Conservation (phyloP, 2,888 invertebrate genomes). For the Lepidochrysops patricia region DNA sequence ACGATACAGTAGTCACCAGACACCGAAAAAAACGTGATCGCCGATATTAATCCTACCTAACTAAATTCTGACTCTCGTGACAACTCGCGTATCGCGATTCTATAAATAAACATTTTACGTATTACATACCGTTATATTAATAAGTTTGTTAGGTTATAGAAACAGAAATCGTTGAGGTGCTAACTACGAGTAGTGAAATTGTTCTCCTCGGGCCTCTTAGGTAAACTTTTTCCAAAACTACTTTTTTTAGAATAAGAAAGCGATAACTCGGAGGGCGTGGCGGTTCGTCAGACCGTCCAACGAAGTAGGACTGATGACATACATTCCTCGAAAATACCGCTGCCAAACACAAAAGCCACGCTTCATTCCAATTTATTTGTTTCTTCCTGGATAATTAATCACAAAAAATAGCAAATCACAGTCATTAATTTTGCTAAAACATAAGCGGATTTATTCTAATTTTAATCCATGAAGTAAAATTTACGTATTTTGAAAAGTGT, state of each 20-base stretch:
- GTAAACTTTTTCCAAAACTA: slow-evolving; percentile 21
- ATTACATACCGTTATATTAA: slow-evolving; percentile 9
- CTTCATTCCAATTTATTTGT: slow-evolving; percentile 7
- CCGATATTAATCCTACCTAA: not conserved
- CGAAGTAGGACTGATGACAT: slow-evolving; percentile 30
- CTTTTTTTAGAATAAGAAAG: slow-evolving; percentile 40
- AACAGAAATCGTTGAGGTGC: slow-evolving; percentile 4
- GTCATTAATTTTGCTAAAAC: not conserved
- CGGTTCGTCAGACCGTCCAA: slow-evolving; percentile 30
- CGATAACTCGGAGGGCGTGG: slow-evolving; percentile 37
- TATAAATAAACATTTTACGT: slow-evolving; percentile 9
- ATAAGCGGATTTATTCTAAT: not conserved
- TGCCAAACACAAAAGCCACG: slow-evolving; percentile 23
- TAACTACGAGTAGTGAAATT: slow-evolving; percentile 7
- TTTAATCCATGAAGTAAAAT: too few relatives aligned
- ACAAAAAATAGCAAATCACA: not conserved
- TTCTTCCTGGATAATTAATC: not conserved
- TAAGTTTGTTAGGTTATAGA: slow-evolving; percentile 7
- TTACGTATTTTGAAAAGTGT: too few relatives aligned
- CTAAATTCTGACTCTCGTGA: slow-evolving; percentile 3
- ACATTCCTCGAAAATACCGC: slow-evolving; percentile 30
- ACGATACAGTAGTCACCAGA: not conserved
- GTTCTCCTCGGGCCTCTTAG: slow-evolving; percentile 6
- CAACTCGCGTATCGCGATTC: slow-evolving; percentile 7
- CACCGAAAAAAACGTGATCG: not conserved